These are phyloP conservation scores for Harpalus rufipes DNA, from an alignment of 2,888 invertebrate species.

Conservation along the genomic window DNA sequence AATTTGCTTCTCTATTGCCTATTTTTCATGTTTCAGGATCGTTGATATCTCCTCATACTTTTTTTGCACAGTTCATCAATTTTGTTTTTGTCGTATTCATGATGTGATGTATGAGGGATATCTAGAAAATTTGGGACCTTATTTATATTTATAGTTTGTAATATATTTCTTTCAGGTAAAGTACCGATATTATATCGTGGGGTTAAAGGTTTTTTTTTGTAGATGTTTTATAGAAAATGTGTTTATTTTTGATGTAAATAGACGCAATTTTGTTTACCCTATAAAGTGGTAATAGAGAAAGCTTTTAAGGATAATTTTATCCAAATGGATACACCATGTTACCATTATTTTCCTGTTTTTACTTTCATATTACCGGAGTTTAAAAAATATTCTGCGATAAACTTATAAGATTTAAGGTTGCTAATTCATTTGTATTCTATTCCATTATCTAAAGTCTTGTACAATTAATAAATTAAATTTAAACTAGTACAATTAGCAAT, in stretches of 20 bases:
- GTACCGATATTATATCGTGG: not conserved
- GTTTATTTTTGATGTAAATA: not conserved
- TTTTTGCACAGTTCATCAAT: constrained; percentile 48
- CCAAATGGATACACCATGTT: not conserved
- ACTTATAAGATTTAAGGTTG: not conserved
- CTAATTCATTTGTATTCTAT: not conserved
- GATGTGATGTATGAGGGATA: constrained; percentile 15
- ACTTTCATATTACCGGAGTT: too few relatives aligned
- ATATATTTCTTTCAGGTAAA: constrained; percentile 32
- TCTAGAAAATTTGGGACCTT: constrained; percentile 4
- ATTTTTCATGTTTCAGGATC: not conserved
- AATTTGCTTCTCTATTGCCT: constrained; percentile 22
- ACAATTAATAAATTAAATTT: not conserved
- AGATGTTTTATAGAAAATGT: too few relatives aligned
- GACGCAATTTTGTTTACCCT: not conserved
- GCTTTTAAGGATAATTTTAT: not conserved
- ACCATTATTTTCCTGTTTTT: too few relatives aligned
- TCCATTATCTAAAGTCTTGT: not conserved
- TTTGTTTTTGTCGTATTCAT: constrained; percentile 43
- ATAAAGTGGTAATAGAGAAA: not conserved
- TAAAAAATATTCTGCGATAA: not conserved
- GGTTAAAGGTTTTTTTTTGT: too few relatives aligned
- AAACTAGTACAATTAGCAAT: not conserved
- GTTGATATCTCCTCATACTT: constrained; percentile 19
- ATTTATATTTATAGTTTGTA: constrained; percentile 40